A percentile compares a stretch with the other conserved stretches of the same genome.
These are phyloP conservation scores for Alligator mississippiensis DNA, from an alignment of 2,113 vertebrate species.

Conservation along the genomic window DNA sequence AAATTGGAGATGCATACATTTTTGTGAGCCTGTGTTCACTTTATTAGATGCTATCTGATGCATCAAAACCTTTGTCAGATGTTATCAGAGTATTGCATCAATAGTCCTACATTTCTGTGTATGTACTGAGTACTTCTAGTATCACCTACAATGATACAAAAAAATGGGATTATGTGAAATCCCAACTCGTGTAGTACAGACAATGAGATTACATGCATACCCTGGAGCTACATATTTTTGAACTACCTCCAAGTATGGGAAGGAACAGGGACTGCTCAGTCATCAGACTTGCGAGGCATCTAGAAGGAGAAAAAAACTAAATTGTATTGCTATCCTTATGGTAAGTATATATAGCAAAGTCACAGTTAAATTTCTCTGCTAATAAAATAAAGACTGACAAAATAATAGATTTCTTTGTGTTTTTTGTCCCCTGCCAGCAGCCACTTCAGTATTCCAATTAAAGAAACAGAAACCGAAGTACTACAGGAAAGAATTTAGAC, in stretches of 20 bases:
- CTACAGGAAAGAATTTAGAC: background rate
- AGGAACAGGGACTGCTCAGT: slow-evolving; percentile 29
- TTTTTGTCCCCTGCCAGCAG: background rate
- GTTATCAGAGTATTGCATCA: background rate
- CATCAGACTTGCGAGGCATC: background rate
- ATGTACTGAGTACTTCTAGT: background rate
- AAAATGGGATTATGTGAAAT: slow-evolving; percentile 5
- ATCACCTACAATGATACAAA: slow-evolving; percentile 12
- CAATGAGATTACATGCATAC: slow-evolving; percentile 35
- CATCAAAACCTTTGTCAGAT: accelerated
- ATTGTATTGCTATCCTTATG: slow-evolving; percentile 32
- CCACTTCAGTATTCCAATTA: background rate
- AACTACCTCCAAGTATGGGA: background rate
- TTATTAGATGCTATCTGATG: too few species aligned
- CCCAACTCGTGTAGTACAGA: slow-evolving; percentile 1
- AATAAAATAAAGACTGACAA: background rate
- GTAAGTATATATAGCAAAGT: slow-evolving; percentile 31
- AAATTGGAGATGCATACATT: too few species aligned
- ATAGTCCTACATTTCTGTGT: background rate
- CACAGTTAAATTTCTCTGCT: background rate
- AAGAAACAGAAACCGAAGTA: background rate
- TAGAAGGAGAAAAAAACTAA: background rate
- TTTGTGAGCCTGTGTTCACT: too few species aligned
- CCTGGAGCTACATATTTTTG: background rate
- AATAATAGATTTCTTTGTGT: background rate